Percentiles rank a stretch among this genome's conserved stretches.
Conservation (phyloP, 2,113 vertebrate genomes). For the Cacatua alba region DNA sequence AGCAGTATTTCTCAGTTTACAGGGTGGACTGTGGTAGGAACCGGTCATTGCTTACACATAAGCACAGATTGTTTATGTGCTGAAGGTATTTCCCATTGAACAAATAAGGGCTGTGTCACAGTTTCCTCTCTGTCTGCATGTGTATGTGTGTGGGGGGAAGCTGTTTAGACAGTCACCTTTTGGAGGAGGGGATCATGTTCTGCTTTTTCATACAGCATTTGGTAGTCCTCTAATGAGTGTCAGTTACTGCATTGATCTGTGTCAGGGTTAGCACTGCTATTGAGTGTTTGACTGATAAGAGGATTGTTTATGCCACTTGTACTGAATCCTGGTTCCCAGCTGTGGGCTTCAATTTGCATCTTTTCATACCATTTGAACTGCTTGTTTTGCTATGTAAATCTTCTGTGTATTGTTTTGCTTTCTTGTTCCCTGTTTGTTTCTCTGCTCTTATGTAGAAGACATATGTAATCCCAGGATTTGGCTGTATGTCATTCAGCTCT, state of each 20-base stretch:
- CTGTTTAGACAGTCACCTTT: neutral
- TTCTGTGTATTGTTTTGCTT: neutral
- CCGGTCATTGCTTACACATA: neutral
- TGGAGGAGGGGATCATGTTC: neutral
- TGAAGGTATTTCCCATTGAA: neutral
- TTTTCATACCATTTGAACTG: neutral
- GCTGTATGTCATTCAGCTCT: neutral
- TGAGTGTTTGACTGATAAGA: neutral
- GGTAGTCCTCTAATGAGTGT: neutral
- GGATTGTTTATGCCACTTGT: neutral
- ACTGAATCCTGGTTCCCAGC: neutral
- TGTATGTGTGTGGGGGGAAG: accelerated
- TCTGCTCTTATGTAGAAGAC: neutral
- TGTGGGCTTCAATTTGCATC: neutral
- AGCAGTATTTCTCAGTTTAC: neutral
- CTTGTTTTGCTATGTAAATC: neutral
- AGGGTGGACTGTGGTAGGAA: neutral
- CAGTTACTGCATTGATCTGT: neutral
- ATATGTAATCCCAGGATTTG: neutral
- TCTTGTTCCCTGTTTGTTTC: neutral
- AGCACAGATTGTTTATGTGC: neutral
- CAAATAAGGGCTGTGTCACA: neutral
- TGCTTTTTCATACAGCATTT: neutral
- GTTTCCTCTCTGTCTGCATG: neutral
- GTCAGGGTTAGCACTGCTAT: neutral